phyloP scores from a whole-genome alignment of 2,797 vertebrate genomes.

The Pterois miles region DNA sequence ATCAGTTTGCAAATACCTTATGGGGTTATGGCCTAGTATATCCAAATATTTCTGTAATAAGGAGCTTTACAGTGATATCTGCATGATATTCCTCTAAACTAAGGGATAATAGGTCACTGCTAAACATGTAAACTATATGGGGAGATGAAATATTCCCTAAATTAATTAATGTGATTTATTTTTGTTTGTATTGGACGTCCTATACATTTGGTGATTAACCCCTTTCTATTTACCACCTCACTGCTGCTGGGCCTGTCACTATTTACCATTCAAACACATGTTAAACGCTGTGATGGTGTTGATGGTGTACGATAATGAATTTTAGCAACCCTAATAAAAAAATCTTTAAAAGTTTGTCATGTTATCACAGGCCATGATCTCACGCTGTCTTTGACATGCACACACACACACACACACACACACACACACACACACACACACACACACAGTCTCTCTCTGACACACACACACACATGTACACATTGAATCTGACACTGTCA shows the following conservation, averaged over 20 bases:
- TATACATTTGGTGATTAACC: conserved; percentile 20
- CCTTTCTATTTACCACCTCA: conserved; percentile 21
- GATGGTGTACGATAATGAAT: conserved; percentile 88
- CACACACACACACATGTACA: conserved; percentile 46
- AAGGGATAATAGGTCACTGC: not conserved
- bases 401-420: conserved; percentile 31
- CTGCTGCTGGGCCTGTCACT: conserved; percentile 51
- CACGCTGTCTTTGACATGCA: conserved; percentile 41
- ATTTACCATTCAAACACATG: conserved; percentile 60
- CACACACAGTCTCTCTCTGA: conserved; percentile 27
- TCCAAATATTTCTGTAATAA: not conserved
- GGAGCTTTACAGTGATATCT: not conserved
- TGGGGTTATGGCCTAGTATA: not conserved
- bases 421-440: conserved; percentile 32
- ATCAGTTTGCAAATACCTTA: not conserved
- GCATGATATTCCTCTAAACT: not conserved
- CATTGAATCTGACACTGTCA: conserved; percentile 96
- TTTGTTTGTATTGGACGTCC: not conserved
- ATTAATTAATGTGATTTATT: not conserved
- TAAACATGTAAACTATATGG: not conserved
- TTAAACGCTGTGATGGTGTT: conserved; percentile 80
- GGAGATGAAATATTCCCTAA: not conserved
- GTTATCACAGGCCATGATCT: conserved; percentile 72
- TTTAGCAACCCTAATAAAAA: conserved; percentile 78
- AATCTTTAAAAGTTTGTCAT: conserved; percentile 88